These are phyloP conservation scores for Pinctada fucata DNA, from an alignment of 2,888 invertebrate genomes.

Conservation along the genomic window DNA sequence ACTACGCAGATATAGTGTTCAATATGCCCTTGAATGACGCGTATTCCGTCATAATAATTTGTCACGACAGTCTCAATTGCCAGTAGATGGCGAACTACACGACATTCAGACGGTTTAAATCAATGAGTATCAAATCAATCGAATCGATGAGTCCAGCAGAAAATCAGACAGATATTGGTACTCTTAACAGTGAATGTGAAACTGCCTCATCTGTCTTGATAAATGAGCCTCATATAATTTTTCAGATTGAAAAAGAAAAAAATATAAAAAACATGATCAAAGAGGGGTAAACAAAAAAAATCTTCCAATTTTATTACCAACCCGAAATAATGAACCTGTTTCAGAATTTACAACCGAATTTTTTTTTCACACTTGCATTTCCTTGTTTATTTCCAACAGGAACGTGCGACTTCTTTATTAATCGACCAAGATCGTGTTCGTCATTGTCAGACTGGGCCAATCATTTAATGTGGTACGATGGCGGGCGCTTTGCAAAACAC, in stretches of 20 bases:
- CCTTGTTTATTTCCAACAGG: slow-evolving; percentile 50
- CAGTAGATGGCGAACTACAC: slow-evolving; percentile 30
- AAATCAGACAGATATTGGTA: slow-evolving; percentile 30
- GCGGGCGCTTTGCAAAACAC: slow-evolving; percentile 33
- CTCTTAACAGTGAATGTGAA: slow-evolving; percentile 21
- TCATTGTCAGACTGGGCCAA: slow-evolving; percentile 49
- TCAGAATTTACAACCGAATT: slow-evolving; percentile 49
- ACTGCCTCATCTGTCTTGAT: slow-evolving; percentile 29
- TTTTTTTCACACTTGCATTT: slow-evolving; percentile 51
- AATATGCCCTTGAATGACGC: slow-evolving; percentile 43
- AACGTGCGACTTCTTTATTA: slow-evolving; percentile 44
- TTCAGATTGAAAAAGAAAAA: slow-evolving; percentile 24
- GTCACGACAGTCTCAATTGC: slow-evolving; percentile 30
- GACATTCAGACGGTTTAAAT: slow-evolving; percentile 21
- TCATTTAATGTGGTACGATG: slow-evolving; percentile 48
- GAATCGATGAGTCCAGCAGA: slow-evolving; percentile 40
- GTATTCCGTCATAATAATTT: slow-evolving; percentile 39
- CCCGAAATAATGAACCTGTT: slow-evolving; percentile 41
- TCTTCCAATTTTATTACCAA: slow-evolving; percentile 46
- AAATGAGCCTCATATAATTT: slow-evolving; percentile 21
- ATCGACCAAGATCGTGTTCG: slow-evolving; percentile 29
- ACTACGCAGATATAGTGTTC: slow-evolving; percentile 38
- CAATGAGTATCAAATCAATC: slow-evolving; percentile 2
- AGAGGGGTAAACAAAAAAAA: slow-evolving; percentile 19
- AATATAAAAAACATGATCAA: slow-evolving; percentile 5